Base-by-base conservation (phyloP, 1,140 invertebrate species). In the Heliconius hewitsoni region DNA sequence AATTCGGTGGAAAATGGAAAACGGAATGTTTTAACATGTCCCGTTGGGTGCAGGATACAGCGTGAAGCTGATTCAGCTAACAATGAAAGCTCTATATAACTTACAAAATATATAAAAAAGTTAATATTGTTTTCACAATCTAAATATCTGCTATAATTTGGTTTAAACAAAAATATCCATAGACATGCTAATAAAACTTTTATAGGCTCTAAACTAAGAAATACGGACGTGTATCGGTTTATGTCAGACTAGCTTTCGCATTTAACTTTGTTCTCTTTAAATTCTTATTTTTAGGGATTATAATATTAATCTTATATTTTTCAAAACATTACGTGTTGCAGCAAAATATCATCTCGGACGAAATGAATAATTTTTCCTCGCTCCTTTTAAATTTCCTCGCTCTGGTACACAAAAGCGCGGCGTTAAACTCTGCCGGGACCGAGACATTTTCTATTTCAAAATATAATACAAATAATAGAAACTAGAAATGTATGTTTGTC, bases 81-180 rank as follows among this genome's bases (percentile, higher is more conserved):
- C 42, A 52, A 19, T 52, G 16, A 60, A 60, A 60, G 55, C n/a
- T 60, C 8, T 27, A 27, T n/a, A 60, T 18, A 60, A n/a, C n/a
- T 60, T 23, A 60, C 9, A 60, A 60, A 60, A n/a, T 52, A 19
- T 19, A 52, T 52, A 52, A 52, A 8, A 52, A 19, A 57, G 27
- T 30, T 27, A 66, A 66, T 30, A 30, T 66, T 66, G 60, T 66
- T 66, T 66, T 66, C 60, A 66, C 60, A 66, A 66, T 66, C 60
- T 66, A 66, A 66, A 60, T 60, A 60, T 60, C 55, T 60, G 55
- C 55, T 60, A 60, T 60, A 23, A 60, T 60, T 60, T 60, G 55
- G 55, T 60, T 23, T 60, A 60, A 60, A 60, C 55, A 60, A 60
- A 66, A 66, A 66, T 66, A 30, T 30, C 13, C 19, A 23, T 30